phyloP scores from a whole-genome alignment of 92 coral and sea anemone species.

The Actinernus sp. region DNA sequence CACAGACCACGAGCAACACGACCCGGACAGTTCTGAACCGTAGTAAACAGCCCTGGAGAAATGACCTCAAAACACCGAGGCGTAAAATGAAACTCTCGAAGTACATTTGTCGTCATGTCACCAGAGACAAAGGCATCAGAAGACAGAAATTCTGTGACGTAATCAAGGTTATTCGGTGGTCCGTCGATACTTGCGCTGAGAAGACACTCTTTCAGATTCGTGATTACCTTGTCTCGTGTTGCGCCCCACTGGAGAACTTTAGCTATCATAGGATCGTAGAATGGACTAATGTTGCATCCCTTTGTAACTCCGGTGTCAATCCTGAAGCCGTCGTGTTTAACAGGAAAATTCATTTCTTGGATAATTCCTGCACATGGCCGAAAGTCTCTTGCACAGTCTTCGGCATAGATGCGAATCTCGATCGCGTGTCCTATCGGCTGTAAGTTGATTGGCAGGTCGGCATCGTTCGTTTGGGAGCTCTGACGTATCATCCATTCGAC shows the following conservation, averaged over 20 bases:
- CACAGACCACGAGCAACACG: no score
- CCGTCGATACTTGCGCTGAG: constrained; percentile 31
- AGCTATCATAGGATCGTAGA: constrained; percentile 61
- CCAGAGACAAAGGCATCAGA: no score
- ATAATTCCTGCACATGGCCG: constrained; percentile 43
- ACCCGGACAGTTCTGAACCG: no score
- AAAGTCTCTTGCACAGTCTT: constrained; percentile 48
- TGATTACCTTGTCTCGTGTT: constrained; percentile 37
- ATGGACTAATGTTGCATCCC: constrained; percentile 35
- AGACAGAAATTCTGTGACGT: constrained; percentile 36
- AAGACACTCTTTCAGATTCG: constrained; percentile 11
- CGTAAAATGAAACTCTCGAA: no score
- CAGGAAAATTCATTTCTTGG: constrained; percentile 32
- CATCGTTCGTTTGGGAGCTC: constrained; percentile 11
- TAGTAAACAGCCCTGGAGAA: no score
- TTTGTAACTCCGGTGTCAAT: constrained; percentile 31
- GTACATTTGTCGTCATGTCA: no score
- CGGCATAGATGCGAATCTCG: constrained; percentile 61
- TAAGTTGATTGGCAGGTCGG: background rate
- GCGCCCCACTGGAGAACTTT: constrained; percentile 59
- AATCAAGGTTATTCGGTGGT: constrained; percentile 59
- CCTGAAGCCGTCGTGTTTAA: background rate
- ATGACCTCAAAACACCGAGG: no score
- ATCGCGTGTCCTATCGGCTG: constrained; percentile 64
- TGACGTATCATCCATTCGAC: constrained; percentile 65